Evolutionary conservation across 2,797 vertebrate species (phyloP).

Genomic region (Gymnocypris eckloni): DNA sequence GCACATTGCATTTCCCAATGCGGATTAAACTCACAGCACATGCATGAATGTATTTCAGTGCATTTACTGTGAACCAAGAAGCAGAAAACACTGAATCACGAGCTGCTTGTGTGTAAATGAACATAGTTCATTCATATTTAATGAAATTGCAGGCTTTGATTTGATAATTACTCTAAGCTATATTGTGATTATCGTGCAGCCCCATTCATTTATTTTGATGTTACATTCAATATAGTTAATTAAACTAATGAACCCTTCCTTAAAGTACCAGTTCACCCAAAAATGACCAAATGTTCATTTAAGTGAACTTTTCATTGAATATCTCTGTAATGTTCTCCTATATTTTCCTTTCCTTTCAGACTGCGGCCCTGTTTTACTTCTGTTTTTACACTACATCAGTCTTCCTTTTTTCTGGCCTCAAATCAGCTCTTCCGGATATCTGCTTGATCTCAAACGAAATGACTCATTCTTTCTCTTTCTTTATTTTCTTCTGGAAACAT

Average conservation of each 20-base stretch:
- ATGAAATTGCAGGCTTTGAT: neutral
- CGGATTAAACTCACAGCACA: neutral
- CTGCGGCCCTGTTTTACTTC: neutral
- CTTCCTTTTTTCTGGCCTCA: neutral
- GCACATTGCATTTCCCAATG: neutral
- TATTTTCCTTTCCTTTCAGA: slow-evolving; percentile 54
- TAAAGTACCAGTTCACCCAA: neutral
- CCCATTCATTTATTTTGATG: neutral
- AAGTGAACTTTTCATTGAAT: neutral
- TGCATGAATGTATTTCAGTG: neutral
- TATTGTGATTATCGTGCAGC: neutral
- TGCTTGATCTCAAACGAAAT: slow-evolving; percentile 65
- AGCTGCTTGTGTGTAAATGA: neutral
- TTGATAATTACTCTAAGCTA: neutral
- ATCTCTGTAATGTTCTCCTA: slow-evolving; percentile 12
- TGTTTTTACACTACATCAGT: neutral
- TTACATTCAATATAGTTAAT: neutral
- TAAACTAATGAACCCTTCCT: neutral
- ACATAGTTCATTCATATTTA: neutral
- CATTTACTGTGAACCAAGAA: neutral
- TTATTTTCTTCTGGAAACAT: slow-evolving; percentile 1
- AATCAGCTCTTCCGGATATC: slow-evolving; percentile 52
- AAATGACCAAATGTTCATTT: neutral
- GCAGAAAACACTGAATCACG: neutral
- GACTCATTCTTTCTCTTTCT: slow-evolving; percentile 63